phyloP scores from a whole-genome alignment of 1,140 invertebrate species.

The Dendroctonus ponderosae region DNA sequence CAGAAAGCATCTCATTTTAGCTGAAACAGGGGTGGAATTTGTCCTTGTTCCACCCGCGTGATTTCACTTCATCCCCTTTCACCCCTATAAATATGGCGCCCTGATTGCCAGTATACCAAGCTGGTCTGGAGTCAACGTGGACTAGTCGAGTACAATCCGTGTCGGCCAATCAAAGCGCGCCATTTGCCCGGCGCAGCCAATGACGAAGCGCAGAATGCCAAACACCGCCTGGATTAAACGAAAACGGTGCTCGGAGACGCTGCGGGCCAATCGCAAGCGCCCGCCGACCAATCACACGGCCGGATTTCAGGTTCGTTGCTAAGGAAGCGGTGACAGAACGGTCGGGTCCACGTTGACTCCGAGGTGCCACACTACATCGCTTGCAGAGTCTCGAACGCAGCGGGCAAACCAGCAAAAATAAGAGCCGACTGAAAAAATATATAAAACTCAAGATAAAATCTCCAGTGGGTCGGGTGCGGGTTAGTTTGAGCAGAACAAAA shows the following conservation, averaged over 20 bases:
- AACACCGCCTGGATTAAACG: conserved; percentile 45
- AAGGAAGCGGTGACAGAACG: conserved; percentile 37
- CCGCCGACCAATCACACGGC: conserved; percentile 34
- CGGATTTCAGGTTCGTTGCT: conserved; percentile 41
- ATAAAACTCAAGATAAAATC: conserved; percentile 50
- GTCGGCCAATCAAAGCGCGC: conserved; percentile 31
- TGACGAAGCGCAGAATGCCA: conserved; percentile 6
- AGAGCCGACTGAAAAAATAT: conserved; percentile 52
- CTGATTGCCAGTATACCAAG: conserved; percentile 52
- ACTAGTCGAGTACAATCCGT: conserved; percentile 37
- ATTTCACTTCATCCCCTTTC: conserved; percentile 51
- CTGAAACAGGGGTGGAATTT: conserved; percentile 50
- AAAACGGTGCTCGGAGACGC: conserved; percentile 34
- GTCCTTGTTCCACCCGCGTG: conserved; percentile 51
- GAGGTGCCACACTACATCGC: conserved; percentile 50
- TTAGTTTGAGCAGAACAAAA: conserved; percentile 49
- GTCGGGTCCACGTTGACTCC: conserved; percentile 45
- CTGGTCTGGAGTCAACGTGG: conserved; percentile 48
- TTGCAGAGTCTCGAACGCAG: conserved; percentile 50
- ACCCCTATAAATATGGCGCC: conserved; percentile 53
- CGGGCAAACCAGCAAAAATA: conserved; percentile 51
- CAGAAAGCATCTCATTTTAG: conserved; percentile 53
- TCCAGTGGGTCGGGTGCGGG: conserved; percentile 48
- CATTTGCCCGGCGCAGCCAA: conserved; percentile 27
- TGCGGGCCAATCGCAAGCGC: conserved; percentile 35